phyloP scores from a whole-genome alignment of 2,797 vertebrate genomes.

The Neosalanx taihuensis region DNA sequence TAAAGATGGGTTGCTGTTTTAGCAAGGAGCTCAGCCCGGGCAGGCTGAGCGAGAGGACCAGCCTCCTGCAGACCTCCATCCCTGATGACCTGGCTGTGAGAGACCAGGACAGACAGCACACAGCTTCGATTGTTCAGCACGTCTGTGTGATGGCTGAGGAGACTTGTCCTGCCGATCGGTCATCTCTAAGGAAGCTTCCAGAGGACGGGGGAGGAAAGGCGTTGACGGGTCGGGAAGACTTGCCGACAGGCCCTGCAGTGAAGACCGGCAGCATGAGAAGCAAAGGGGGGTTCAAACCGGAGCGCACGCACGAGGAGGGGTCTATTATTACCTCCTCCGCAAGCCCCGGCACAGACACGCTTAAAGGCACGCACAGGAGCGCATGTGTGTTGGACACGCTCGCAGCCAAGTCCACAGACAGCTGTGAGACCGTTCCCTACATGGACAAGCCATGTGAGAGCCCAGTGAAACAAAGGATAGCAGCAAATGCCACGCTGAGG shows the following conservation, averaged over 20 bases:
- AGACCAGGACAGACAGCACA: constrained; percentile 51
- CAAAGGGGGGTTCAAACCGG: constrained; percentile 17
- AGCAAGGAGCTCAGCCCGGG: constrained; percentile 69
- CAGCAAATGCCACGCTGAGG: constrained; percentile 48
- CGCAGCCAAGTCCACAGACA: constrained; percentile 18
- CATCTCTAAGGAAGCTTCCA: constrained; percentile 6
- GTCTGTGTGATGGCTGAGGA: constrained; percentile 45
- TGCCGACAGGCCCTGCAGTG: constrained; percentile 13
- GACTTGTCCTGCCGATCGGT: not conserved
- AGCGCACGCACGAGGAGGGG: constrained; percentile 19
- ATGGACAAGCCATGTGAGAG: constrained; percentile 31
- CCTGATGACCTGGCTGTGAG: constrained; percentile 39
- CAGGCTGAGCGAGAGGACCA: constrained; percentile 61
- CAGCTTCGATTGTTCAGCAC: constrained; percentile 50
- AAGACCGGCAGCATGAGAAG: constrained; percentile 12
- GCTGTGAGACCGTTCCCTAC: constrained; percentile 41
- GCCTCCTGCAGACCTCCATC: constrained; percentile 56
- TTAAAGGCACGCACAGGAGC: constrained; percentile 16
- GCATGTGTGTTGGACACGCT: not conserved
- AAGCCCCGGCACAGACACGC: constrained; percentile 21
- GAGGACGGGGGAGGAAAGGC: constrained; percentile 24
- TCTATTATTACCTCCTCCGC: constrained; percentile 47
- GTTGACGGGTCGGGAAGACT: constrained; percentile 17
- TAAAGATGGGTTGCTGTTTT: constrained; percentile 77
- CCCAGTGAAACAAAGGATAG: constrained; percentile 47